Evolutionary conservation across 2,888 invertebrate species (phyloP).

Genomic region (Epistrophe grossulariae): DNA sequence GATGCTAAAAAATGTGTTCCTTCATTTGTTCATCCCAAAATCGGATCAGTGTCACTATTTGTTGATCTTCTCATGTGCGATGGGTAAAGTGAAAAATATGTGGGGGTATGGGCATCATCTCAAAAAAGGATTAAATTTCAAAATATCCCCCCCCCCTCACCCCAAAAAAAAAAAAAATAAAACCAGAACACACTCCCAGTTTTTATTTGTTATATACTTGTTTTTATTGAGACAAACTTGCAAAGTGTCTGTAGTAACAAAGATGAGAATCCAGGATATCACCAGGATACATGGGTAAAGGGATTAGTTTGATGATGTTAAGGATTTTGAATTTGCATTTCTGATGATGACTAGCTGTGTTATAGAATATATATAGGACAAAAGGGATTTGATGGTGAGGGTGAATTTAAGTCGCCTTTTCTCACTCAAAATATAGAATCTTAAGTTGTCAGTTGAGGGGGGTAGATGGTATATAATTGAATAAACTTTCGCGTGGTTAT

Average conservation of each 20-base stretch:
- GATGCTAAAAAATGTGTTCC: constrained; percentile 72
- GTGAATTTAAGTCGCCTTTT: neutral
- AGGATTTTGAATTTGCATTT: constrained; percentile 75
- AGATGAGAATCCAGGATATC: constrained; percentile 50
- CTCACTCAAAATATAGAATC: neutral
- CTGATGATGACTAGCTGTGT: constrained; percentile 58
- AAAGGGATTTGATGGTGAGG: neutral
- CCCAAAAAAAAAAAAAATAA: constrained; percentile 11
- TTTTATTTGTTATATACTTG: neutral
- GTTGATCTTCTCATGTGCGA: constrained; percentile 38
- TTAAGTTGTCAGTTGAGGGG: neutral
- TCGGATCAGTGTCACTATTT: constrained; percentile 74
- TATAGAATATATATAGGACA: constrained; percentile 3
- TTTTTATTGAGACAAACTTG: constrained; percentile 65
- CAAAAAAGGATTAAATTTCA: constrained; percentile 73
- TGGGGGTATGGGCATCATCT: constrained; percentile 17
- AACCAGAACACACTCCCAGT: constrained; percentile 4
- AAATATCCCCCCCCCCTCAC: too few relatives aligned
- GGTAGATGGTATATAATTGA: constrained; percentile 53
- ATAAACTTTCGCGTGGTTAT: constrained; percentile 61
- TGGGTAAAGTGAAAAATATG: constrained; percentile 16
- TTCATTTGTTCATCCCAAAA: constrained; percentile 74
- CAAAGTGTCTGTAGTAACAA: constrained; percentile 17
- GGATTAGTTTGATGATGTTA: constrained; percentile 76
- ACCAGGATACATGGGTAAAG: constrained; percentile 64